Base-by-base conservation (phyloP, 2,888 invertebrate genomes). In the Tillus elongatus region DNA sequence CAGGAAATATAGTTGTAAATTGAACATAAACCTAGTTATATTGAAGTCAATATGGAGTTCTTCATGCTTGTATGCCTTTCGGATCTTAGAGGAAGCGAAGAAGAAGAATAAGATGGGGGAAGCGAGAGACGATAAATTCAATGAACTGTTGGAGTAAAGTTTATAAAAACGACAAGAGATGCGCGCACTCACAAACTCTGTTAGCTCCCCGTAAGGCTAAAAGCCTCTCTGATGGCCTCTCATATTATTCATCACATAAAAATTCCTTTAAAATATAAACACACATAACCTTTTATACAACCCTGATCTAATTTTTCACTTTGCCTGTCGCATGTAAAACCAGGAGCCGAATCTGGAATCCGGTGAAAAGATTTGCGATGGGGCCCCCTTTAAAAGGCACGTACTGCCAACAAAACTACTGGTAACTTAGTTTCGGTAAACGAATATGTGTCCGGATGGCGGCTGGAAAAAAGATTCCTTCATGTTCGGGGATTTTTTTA, bases 161-260 rank as follows among this genome's bases (percentile, higher is more conserved):
- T 19, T 19, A 19, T 19, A 19, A 19, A 19, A 19, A 19, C 24
- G n/a, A n/a, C 24, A 19, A 19, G 24, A 19, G 24, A n/a, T 19
- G 24, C n/a, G 24, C 24, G n/a, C 24, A 19, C n/a, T n/a, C 6
- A n/a, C 24, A 6, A 19, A 19, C n/a, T n/a, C n/a, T n/a, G n/a
- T n/a, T n/a, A 19, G 24, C 24, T 19, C 24, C n/a, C 43, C 45
- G 37, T 37, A n/a, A 41, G 37, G 49, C 52, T 58, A 54, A 57
- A 57, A 57, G 58, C 57, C 51, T 50, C 46, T 44, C 49, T 57
- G 55, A 58, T 56, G 53, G 53, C 41, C 44, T 49, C 53, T 49
- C 52, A 51, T 56, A 55, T 57, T 58, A 54, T 54, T 57, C 54
- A 54, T 50, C 51, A 46, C 54, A 52, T 55, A 54, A 57, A 57